Conservation (phyloP, 2,113 vertebrate genomes). For the Deroptyus accipitrinus region DNA sequence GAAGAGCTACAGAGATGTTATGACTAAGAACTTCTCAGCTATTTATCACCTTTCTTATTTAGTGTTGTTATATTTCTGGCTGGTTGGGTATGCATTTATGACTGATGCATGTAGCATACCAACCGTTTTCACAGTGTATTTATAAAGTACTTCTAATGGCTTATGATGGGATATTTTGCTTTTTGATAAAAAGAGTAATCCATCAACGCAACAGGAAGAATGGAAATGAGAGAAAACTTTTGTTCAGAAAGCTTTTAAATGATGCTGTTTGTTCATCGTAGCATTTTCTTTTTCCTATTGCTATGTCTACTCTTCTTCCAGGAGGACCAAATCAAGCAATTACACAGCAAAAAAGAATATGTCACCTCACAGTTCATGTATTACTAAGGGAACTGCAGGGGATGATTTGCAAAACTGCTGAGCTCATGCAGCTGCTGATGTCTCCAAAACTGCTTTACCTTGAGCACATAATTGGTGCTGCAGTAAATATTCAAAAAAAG, state of each 20-base stretch:
- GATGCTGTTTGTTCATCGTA: not conserved
- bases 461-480: not conserved
- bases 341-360: not conserved
- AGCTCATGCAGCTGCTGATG: not conserved
- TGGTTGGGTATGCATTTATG: not conserved
- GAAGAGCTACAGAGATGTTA: not conserved
- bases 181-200: slow-evolving; percentile 32
- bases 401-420: not conserved
- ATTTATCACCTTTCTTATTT: slow-evolving; percentile 3
- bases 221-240: slow-evolving; percentile 2
- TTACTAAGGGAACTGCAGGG: not conserved
- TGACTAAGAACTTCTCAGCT: not conserved
- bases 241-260: slow-evolving; percentile 44
- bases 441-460: not conserved
- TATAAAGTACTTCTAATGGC: slow-evolving; percentile 38
- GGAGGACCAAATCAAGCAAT: not conserved
- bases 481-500: not conserved
- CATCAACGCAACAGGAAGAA: not conserved
- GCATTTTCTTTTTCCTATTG: not conserved
- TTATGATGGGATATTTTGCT: slow-evolving; percentile 32
- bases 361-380: not conserved
- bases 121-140: slow-evolving; percentile 24
- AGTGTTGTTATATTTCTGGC: not conserved
- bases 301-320: not conserved
- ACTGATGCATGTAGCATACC: not conserved